Conservation (phyloP, 1,140 invertebrate genomes). For the Drosophila pectinifera region DNA sequence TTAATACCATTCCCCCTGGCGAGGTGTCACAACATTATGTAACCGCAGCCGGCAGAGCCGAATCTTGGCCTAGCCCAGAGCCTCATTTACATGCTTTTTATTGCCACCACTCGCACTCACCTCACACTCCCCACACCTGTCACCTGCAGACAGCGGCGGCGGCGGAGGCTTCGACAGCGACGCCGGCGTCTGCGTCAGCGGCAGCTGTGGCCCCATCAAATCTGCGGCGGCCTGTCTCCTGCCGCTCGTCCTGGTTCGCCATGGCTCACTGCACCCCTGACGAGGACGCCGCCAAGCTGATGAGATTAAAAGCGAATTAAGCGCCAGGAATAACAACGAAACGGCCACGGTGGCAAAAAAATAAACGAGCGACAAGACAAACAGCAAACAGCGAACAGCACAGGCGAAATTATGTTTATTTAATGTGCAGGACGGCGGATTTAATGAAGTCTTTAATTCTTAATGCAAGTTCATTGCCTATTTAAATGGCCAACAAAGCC, state of each 20-base stretch:
- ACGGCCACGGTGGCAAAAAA: constrained; percentile 32
- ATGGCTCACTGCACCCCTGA: constrained; percentile 59
- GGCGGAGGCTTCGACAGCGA: constrained; percentile 7
- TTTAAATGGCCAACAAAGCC: constrained; percentile 22
- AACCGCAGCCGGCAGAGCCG: constrained; percentile 48
- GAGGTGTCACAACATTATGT: constrained; percentile 52
- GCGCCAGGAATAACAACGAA: constrained; percentile 48
- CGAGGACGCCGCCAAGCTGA: constrained; percentile 54
- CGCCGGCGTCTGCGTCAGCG: constrained; percentile 8
- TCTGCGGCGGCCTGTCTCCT: constrained; percentile 53
- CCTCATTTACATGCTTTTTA: constrained; percentile 74
- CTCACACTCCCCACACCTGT: constrained; percentile 49
- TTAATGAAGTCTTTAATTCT: constrained; percentile 72
- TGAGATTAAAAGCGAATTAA: constrained; percentile 79
- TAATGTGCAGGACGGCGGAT: constrained; percentile 55
- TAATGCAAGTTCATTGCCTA: constrained; percentile 42
- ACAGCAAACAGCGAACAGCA: constrained; percentile 36
- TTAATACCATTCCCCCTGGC: constrained; percentile 53
- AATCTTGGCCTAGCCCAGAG: constrained; percentile 45
- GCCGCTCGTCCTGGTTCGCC: constrained; percentile 24
- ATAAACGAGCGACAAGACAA: constrained; percentile 37
- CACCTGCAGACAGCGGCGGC: constrained; percentile 53
- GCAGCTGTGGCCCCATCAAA: constrained; percentile 56
- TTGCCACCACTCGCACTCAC: constrained; percentile 42
- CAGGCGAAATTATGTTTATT: constrained; percentile 68